Conservation (phyloP, 2,113 vertebrate genomes). For the Onychostruthus taczanowskii region DNA sequence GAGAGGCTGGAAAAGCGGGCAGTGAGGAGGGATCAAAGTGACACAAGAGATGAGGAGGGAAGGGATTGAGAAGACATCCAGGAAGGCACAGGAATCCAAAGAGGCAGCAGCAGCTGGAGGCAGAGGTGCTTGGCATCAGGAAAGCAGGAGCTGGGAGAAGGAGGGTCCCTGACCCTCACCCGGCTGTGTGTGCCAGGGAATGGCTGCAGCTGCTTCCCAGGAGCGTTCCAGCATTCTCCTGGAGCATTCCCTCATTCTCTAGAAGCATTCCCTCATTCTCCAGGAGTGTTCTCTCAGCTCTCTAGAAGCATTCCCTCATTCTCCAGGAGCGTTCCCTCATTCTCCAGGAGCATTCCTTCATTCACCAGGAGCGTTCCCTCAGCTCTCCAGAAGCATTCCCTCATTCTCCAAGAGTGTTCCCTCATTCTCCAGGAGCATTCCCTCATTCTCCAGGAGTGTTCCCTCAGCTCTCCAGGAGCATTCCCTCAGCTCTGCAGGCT, state of each 20-base stretch:
- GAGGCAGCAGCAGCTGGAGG: background rate
- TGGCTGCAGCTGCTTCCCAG: background rate
- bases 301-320: background rate
- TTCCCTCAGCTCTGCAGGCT: background rate
- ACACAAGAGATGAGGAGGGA: background rate
- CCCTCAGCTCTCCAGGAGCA: background rate
- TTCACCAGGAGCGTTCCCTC: background rate
- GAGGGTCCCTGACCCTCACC: background rate
- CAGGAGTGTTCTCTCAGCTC: too few species aligned
- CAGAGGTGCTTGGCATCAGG: background rate
- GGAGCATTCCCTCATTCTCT: background rate
- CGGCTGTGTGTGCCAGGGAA: rapidly evolving
- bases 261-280: background rate
- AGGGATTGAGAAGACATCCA: background rate
- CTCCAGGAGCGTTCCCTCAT: background rate
- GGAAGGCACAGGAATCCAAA: background rate
- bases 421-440: background rate
- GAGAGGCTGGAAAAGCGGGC: background rate
- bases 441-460: background rate
- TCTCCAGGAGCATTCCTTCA: too few species aligned
- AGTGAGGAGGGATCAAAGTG: background rate
- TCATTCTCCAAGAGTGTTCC: background rate
- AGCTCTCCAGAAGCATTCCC: background rate
- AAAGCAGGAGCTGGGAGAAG: background rate
- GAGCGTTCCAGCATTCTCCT: background rate